Conservation (phyloP, 1,140 invertebrate species). For the Trichomalopsis sarcophagae region DNA sequence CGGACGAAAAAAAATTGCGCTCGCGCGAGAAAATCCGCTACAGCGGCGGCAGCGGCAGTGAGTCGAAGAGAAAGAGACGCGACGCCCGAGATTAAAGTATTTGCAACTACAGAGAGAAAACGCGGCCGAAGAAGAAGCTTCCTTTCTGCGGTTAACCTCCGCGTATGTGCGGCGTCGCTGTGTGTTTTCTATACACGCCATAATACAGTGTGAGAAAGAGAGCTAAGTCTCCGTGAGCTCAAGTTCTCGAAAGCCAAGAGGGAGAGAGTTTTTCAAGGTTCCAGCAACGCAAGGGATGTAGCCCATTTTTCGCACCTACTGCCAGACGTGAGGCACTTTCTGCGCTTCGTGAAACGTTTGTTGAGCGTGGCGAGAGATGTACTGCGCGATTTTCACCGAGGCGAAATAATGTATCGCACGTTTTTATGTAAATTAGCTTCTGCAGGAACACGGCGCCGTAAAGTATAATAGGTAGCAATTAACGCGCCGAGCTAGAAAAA, state of each 20-base stretch:
- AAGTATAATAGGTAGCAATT: background rate
- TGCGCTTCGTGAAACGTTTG: background rate
- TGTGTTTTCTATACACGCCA: background rate
- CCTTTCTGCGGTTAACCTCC: background rate
- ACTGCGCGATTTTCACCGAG: background rate
- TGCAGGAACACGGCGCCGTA: background rate
- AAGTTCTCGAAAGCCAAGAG: background rate
- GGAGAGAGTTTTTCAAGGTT: background rate
- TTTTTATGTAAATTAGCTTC: background rate
- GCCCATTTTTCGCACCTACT: background rate
- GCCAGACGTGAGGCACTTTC: background rate
- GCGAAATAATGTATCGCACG: background rate
- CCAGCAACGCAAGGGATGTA: background rate
- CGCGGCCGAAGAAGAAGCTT: background rate
- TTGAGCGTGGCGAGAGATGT: background rate
- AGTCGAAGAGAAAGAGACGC: background rate
- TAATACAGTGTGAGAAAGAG: background rate
- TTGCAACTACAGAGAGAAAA: conserved; percentile 26
- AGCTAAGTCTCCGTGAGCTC: background rate
- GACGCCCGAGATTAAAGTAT: conserved; percentile 50
- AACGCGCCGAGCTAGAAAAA: background rate
- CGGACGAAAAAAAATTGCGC: conserved; percentile 1
- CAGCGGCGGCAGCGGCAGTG: background rate
- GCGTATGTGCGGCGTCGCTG: background rate
- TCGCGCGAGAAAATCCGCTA: conserved; percentile 43